Percentiles rank a stretch among this genome's conserved stretches.
phyloP scores from a whole-genome alignment of 2,888 invertebrate genomes.

The Acrobasis suavella region DNA sequence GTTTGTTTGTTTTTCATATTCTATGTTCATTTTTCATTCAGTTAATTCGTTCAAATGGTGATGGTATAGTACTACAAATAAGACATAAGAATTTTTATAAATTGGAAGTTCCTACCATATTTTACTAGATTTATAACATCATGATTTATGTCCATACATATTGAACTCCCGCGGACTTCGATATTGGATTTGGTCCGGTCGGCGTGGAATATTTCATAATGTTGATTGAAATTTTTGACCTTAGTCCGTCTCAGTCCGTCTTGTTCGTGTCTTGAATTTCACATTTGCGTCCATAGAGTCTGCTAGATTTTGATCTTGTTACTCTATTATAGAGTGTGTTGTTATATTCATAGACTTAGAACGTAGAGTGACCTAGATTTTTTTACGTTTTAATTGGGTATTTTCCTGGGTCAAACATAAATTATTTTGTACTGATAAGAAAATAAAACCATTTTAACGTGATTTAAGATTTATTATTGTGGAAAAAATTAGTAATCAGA shows the following conservation, averaged over 20 bases:
- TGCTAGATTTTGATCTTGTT: background rate
- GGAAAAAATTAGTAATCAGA: too few species aligned
- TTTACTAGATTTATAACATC: background rate
- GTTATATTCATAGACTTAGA: too few species aligned
- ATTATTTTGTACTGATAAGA: too few species aligned
- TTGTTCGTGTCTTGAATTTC: background rate
- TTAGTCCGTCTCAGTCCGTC: background rate
- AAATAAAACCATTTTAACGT: too few species aligned
- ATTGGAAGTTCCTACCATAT: background rate
- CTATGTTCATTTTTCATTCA: too few species aligned
- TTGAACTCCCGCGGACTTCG: background rate
- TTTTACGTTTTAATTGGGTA: too few species aligned
- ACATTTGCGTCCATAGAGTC: background rate
- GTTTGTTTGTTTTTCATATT: too few species aligned
- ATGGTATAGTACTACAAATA: background rate
- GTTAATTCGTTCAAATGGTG: too few species aligned
- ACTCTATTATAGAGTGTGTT: too few species aligned
- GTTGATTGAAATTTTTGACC: background rate
- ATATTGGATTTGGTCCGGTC: constrained; percentile 1
- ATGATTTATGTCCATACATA: background rate
- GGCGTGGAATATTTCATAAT: background rate
- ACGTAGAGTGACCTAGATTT: too few species aligned
- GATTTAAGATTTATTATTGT: too few species aligned
- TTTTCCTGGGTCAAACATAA: too few species aligned
- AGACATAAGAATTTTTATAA: background rate